Conservation (phyloP, 2,888 invertebrate species). For the Ecdyonurus torrentis region DNA sequence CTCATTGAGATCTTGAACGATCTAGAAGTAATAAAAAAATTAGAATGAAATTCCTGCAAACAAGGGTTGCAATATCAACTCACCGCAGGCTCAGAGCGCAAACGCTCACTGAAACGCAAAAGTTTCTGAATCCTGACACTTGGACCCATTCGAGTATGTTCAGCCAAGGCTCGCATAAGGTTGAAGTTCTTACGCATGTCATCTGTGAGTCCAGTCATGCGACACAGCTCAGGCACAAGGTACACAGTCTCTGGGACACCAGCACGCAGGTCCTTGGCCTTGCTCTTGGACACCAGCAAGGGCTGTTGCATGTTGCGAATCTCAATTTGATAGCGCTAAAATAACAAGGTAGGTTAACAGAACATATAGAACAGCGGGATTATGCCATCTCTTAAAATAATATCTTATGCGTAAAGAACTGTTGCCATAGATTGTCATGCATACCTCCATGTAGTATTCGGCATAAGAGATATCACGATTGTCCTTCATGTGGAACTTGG, state of each 20-base stretch:
- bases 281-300: no score
- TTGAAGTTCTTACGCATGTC: conserved; percentile 42
- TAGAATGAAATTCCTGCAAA: background rate
- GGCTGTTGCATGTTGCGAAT: conserved; percentile 52
- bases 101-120: conserved; percentile 42
- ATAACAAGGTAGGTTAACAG: conserved; percentile 13
- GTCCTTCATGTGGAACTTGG: conserved; percentile 40
- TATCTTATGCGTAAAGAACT: no score
- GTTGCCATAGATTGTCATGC: no score
- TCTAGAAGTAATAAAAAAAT: conserved; percentile 15
- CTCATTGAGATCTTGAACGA: conserved; percentile 38
- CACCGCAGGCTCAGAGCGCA: conserved; percentile 31
- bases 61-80: background rate
- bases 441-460: conserved; percentile 45
- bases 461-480: conserved; percentile 35
- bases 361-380: no score
- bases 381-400: no score
- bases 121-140: conserved; percentile 45
- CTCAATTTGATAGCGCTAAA: conserved; percentile 45
- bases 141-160: conserved; percentile 59
- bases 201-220: conserved; percentile 64
- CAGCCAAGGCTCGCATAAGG: conserved; percentile 51
- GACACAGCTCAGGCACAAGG: conserved; percentile 71
- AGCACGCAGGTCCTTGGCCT: conserved; percentile 47
- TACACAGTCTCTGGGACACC: conserved; percentile 49